Evolutionary conservation across 2,888 invertebrate genomes (phyloP).

Genomic region (Chrysopilus asiliformis): DNA sequence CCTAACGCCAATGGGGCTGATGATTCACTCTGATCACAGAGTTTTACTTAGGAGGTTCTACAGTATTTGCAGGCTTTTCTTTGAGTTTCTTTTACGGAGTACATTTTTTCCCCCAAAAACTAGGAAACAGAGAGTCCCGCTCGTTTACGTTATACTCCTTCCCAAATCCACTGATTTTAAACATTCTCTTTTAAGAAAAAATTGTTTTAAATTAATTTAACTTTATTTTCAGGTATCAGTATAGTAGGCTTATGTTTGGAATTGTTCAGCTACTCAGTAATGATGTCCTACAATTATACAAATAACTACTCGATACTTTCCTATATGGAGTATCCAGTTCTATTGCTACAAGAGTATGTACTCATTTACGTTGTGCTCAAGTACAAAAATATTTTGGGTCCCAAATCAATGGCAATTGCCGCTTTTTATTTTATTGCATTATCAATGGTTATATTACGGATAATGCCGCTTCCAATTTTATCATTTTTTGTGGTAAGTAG

Average conservation of each 20-base stretch:
- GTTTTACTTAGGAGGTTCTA: no score
- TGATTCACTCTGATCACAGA: no score
- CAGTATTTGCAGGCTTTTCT: no score
- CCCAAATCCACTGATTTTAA: background rate
- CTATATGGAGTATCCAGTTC: slow-evolving; percentile 73
- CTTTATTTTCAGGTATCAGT: slow-evolving; percentile 26
- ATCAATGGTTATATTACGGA: slow-evolving; percentile 34
- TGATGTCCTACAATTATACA: slow-evolving; percentile 65
- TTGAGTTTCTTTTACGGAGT: no score
- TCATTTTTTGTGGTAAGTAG: slow-evolving; percentile 35
- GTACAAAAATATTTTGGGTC: slow-evolving; percentile 46
- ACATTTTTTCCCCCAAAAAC: background rate
- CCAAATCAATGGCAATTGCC: slow-evolving; percentile 26
- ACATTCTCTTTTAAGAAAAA: background rate
- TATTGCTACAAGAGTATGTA: slow-evolving; percentile 60
- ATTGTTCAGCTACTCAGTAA: slow-evolving; percentile 60
- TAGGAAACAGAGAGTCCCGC: background rate
- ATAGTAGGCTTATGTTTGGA: slow-evolving; percentile 30
- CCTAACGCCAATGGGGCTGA: no score
- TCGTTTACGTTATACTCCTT: background rate
- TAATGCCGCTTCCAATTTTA: slow-evolving; percentile 27
- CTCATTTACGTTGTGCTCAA: slow-evolving; percentile 57
- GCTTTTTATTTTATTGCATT: slow-evolving; percentile 36
- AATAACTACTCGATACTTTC: slow-evolving; percentile 60
- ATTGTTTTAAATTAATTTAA: background rate